phyloP scores from a whole-genome alignment of 2,888 invertebrate genomes.

The Esperia sulphurella region DNA sequence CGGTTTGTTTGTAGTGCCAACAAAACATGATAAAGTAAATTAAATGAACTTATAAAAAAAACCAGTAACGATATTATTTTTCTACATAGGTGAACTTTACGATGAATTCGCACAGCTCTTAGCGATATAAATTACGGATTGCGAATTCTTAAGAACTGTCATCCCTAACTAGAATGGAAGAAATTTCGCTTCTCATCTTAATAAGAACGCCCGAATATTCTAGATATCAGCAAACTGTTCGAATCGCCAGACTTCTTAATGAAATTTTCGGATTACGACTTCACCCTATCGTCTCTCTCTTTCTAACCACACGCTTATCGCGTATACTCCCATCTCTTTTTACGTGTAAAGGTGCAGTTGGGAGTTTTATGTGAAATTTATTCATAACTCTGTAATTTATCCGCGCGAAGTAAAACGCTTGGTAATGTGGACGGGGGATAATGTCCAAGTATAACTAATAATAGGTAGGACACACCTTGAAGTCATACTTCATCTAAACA shows the following conservation, averaged over 20 bases:
- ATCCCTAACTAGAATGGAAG: slow-evolving; percentile 48
- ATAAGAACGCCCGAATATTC: slow-evolving; percentile 68
- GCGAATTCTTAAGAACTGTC: slow-evolving; percentile 13
- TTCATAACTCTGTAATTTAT: slow-evolving; percentile 80
- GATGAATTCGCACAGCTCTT: neutral
- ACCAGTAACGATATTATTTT: no score
- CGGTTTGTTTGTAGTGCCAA: no score
- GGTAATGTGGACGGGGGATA: slow-evolving; percentile 62
- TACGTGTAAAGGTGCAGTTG: slow-evolving; percentile 72
- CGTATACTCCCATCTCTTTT: slow-evolving; percentile 47
- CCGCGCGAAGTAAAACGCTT: slow-evolving; percentile 68
- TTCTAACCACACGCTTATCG: slow-evolving; percentile 23
- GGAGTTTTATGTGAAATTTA: slow-evolving; percentile 79
- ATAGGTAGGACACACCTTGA: neutral
- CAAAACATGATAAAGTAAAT: no score
- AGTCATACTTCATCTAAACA: no score
- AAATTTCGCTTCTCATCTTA: slow-evolving; percentile 58
- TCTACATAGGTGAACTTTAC: no score
- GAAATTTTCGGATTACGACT: slow-evolving; percentile 77
- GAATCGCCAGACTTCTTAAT: slow-evolving; percentile 74
- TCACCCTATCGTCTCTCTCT: slow-evolving; percentile 38
- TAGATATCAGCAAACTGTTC: slow-evolving; percentile 71
- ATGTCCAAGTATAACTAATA: neutral
- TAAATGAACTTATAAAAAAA: no score
- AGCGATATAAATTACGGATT: no score